A percentile compares a stretch with the other conserved stretches of the same genome.
Evolutionary conservation across 2,888 invertebrate genomes (phyloP).

Genomic region (Melinopterus prodromus): DNA sequence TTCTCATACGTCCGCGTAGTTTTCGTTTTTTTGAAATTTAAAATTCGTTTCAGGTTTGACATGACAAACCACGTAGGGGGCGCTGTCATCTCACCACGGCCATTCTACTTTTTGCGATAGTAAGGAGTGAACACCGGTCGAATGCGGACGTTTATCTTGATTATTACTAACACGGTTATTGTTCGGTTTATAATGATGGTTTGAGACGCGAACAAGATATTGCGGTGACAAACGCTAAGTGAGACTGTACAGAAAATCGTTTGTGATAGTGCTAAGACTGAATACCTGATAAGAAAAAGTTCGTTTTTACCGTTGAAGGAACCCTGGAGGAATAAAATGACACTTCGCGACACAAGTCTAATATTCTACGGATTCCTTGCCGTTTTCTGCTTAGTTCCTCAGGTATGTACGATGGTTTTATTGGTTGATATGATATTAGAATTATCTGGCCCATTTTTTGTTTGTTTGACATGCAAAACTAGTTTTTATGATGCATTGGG

Average conservation of each 20-base stretch:
- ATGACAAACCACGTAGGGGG: neutral
- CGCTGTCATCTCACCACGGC: neutral
- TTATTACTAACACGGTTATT: neutral
- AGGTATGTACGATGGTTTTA: conserved; percentile 27
- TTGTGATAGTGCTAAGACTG: conserved; percentile 37
- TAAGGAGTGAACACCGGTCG: neutral
- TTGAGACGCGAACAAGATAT: conserved; percentile 5
- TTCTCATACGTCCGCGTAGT: neutral
- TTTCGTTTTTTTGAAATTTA: neutral
- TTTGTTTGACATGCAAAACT: neutral
- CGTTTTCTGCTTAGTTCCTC: conserved; percentile 21
- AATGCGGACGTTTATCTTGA: neutral
- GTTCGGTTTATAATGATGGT: neutral
- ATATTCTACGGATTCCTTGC: conserved; percentile 35
- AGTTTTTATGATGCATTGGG: conserved; percentile 11
- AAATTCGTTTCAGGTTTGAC: neutral
- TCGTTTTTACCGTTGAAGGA: conserved; percentile 26
- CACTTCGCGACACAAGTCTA: conserved; percentile 31
- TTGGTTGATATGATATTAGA: neutral
- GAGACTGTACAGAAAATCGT: conserved; percentile 28
- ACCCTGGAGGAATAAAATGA: conserved; percentile 5
- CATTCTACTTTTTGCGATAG: neutral
- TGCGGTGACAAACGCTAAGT: conserved; percentile 28
- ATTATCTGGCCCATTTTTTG: neutral
- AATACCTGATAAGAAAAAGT: conserved; percentile 24